Conservation (phyloP, 2,888 invertebrate genomes). For the Nycteola revayana region DNA sequence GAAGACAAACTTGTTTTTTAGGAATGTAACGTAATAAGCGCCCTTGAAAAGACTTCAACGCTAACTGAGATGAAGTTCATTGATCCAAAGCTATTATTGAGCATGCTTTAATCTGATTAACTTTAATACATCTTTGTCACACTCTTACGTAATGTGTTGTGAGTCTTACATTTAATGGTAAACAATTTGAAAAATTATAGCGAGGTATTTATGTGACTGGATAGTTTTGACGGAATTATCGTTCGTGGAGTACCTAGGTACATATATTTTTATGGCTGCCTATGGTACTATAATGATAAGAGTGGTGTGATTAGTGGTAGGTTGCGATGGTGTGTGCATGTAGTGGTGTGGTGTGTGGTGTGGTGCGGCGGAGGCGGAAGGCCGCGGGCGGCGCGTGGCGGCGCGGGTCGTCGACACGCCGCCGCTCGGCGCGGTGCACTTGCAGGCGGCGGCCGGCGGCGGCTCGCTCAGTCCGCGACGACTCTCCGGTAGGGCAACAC, state of each 20-base stretch:
- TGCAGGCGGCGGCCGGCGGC: constrained; percentile 39
- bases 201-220: too few relatives aligned
- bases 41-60: constrained; percentile 80
- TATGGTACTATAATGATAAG: too few relatives aligned
- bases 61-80: constrained; percentile 62
- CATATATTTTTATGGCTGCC: too few relatives aligned
- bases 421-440: constrained; percentile 45
- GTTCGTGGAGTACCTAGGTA: too few relatives aligned
- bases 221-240: constrained; percentile 13
- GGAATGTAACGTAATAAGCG: constrained; percentile 57
- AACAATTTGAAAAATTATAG: too few relatives aligned
- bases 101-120: constrained; percentile 45
- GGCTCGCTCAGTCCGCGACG: constrained; percentile 60
- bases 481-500: constrained; percentile 60
- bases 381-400: constrained; percentile 44
- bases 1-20: constrained; percentile 43
- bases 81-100: constrained; percentile 53
- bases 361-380: constrained; percentile 34
- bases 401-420: constrained; percentile 46
- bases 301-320: constrained; percentile 4
- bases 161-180: too few relatives aligned
- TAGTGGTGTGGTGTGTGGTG: constrained; percentile 6
- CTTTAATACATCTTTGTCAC: constrained; percentile 29
- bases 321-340: constrained; percentile 4
- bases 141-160: constrained; percentile 22